Base-by-base conservation (phyloP, 2,113 vertebrate genomes). In the Chinchilla lanigera region DNA sequence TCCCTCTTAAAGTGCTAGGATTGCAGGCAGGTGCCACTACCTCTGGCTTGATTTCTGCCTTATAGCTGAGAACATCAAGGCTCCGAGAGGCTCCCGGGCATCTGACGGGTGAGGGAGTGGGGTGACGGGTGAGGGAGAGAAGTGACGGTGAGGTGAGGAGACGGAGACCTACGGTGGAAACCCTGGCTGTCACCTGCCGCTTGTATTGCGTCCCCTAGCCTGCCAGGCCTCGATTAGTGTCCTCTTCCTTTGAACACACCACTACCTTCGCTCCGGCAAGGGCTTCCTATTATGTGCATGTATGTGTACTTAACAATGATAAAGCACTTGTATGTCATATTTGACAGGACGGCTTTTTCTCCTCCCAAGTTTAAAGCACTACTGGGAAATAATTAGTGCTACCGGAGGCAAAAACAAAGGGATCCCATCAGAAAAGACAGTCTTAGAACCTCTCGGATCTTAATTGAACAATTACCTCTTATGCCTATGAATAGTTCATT, bases 391-490 rank as follows among this genome's bases (percentile, higher is more conserved):
- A 96, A 97, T 96, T 85, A 95, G 69, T 41, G 63, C 52, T 28
- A 56, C 67, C 26, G 13, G 87, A 38, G 69, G 73, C 80, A 80
- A 93, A 97, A 96, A 97, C 92, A 97, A 97, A 95, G 92, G 89
- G 92, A 30, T 65, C 33, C 87, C 94, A 88, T 95, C 98, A 96
- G 88, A 73, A 90, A 93, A 95, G 97, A 95, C 93, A 94, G 86
- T 63, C 38, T 86, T 14, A 0, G 93, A 75, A 88, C 80, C 95
- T 90, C 93, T 85, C 5, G 22, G 93, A 20, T 97, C 93, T 84
- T 96, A 93, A 96, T 44, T 97, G 96, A 98, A 97, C 97, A 96
- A 90, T 97, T 96, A 86, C 95, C 96, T 96, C 97, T 84, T 77
- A 38, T 44, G 95, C 65, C 94, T 93, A 19, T 87, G 94, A 97